Evolutionary conservation across 2,113 vertebrate species (phyloP).

Genomic region (Phylloscopus whistleri): DNA sequence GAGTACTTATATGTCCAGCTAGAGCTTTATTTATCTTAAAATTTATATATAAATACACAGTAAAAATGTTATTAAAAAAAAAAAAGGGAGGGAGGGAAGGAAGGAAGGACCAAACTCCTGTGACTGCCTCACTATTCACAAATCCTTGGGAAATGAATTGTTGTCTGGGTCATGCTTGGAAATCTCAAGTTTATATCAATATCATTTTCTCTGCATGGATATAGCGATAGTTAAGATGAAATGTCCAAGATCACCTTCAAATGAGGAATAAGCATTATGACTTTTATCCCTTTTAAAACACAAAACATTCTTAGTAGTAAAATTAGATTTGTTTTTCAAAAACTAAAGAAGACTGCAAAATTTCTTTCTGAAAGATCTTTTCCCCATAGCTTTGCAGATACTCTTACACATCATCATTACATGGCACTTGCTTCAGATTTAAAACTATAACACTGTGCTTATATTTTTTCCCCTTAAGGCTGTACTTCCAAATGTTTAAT

Average conservation of each 20-base stretch:
- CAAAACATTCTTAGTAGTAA: neutral
- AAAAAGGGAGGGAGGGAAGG: neutral
- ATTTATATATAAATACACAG: neutral
- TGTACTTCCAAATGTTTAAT: conserved; percentile 3
- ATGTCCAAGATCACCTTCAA: neutral
- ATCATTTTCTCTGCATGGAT: neutral
- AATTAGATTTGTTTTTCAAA: neutral
- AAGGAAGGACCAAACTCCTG: neutral
- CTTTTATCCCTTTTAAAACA: neutral
- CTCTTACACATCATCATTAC: neutral
- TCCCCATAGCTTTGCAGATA: neutral
- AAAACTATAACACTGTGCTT: neutral
- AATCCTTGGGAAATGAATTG: neutral
- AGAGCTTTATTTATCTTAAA: neutral
- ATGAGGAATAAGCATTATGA: neutral
- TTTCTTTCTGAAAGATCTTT: neutral
- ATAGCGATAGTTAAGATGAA: neutral
- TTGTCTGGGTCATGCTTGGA: neutral
- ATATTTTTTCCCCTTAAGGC: neutral
- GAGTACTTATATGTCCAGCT: neutral
- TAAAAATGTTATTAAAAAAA: neutral
- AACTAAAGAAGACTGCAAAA: neutral
- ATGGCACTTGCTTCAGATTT: neutral
- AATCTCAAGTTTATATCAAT: neutral
- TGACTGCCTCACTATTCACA: neutral